Conservation (phyloP, 2,888 invertebrate species). For the Ischnus inquisitorius region DNA sequence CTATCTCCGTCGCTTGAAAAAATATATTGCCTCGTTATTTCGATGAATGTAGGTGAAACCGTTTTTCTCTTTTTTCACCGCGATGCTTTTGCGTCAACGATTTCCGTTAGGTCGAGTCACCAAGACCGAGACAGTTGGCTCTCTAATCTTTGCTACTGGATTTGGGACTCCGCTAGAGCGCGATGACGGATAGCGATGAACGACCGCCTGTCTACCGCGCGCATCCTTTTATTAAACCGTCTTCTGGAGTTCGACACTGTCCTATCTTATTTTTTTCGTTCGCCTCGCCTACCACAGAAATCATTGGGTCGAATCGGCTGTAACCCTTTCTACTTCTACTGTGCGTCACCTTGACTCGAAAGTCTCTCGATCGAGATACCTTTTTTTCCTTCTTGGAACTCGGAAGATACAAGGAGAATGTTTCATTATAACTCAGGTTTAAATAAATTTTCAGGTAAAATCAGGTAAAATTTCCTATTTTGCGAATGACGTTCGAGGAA, state of each 20-base stretch:
- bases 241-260: neutral
- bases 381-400: neutral
- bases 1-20: neutral
- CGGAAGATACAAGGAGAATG: neutral
- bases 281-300: slow-evolving; percentile 1
- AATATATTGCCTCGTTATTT: neutral
- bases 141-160: neutral
- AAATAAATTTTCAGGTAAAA: no score
- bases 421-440: no score
- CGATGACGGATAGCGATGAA: slow-evolving; percentile 8
- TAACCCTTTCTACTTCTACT: neutral
- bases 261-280: neutral
- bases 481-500: neutral
- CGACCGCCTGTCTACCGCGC: neutral
- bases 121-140: neutral
- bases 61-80: neutral
- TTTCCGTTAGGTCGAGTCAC: neutral
- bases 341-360: neutral
- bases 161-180: neutral
- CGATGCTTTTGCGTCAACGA: neutral
- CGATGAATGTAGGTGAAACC: neutral
- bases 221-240: neutral
- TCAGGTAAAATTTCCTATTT: no score
- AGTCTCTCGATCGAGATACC: neutral
- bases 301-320: slow-evolving; percentile 9